phyloP scores from a whole-genome alignment of 2,797 vertebrate species.

The Parauchenoglanis ngamensis region DNA sequence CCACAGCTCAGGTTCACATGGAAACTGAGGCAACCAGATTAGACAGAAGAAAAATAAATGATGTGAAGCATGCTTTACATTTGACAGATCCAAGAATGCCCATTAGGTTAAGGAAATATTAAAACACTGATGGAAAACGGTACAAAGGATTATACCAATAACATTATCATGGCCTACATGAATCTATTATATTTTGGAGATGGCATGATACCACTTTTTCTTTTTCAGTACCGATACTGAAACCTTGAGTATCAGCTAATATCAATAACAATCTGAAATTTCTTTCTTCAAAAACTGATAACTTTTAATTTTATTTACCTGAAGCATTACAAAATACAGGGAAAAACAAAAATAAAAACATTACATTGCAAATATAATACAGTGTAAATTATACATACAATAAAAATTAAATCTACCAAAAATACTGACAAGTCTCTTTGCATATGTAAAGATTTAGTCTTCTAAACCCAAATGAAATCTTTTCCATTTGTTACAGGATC shows the following conservation, averaged over 20 bases:
- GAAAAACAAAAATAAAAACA: not conserved
- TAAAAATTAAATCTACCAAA: not conserved
- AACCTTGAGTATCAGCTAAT: not conserved
- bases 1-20: conserved; percentile 24
- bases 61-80: not conserved
- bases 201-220: not conserved
- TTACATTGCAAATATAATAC: not conserved
- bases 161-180: not conserved
- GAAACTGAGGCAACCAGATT: conserved; percentile 19
- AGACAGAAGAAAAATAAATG: conserved; percentile 11
- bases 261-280: not conserved
- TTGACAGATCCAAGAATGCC: not conserved
- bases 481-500: not conserved
- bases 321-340: not conserved
- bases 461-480: not conserved
- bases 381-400: not conserved
- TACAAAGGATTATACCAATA: not conserved
- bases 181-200: not conserved
- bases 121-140: not conserved
- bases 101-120: not conserved
- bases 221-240: not conserved
- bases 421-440: too few relatives aligned
- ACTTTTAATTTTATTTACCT: not conserved
- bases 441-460: not conserved
- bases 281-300: not conserved